phyloP scores from a whole-genome alignment of 2,113 vertebrate species.

The Macrotus californicus region DNA sequence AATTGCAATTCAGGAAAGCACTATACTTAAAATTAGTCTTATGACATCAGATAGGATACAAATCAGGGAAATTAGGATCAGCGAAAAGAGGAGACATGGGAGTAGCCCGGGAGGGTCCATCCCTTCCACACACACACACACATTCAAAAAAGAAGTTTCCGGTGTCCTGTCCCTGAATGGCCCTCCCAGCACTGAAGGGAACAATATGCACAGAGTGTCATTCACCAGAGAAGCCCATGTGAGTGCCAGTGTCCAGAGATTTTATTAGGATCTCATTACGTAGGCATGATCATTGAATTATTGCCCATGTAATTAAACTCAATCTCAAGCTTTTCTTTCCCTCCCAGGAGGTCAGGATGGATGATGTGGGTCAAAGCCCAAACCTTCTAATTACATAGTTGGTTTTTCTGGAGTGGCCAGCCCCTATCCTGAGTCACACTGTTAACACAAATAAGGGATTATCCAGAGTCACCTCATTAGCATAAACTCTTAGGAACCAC shows the following conservation, averaged over 20 bases:
- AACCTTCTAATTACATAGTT: not conserved
- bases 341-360: not conserved
- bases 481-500: not conserved
- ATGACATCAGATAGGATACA: not conserved
- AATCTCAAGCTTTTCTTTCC: not conserved
- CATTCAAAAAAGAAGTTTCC: not conserved
- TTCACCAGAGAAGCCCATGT: not conserved
- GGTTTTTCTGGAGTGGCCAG: not conserved
- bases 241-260: not conserved
- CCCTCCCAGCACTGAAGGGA: not conserved
- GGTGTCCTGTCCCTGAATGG: not conserved
- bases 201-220: not conserved
- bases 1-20: not conserved
- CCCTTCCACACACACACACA: not conserved
- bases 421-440: not conserved
- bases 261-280: not conserved
- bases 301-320: not conserved
- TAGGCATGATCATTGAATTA: not conserved
- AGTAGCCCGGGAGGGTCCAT: not conserved
- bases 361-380: not conserved
- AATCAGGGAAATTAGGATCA: not conserved
- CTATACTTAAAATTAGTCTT: not conserved
- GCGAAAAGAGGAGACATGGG: not conserved
- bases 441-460: not conserved
- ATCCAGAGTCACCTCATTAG: not conserved